phyloP scores from a whole-genome alignment of 2,888 invertebrate genomes.

The Rugalucina vietnamica region DNA sequence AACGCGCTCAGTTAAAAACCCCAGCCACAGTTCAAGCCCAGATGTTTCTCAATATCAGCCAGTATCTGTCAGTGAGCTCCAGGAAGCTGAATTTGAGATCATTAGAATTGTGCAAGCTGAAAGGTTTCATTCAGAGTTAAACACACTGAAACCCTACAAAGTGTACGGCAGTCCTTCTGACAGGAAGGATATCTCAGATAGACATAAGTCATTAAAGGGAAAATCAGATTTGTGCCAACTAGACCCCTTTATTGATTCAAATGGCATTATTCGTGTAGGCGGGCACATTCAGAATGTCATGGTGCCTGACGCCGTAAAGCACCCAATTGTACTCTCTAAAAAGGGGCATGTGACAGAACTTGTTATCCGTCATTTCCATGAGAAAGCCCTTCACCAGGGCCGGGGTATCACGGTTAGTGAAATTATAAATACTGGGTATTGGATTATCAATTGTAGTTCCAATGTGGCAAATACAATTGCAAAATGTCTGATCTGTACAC shows the following conservation, averaged over 20 bases:
- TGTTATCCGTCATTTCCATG: slow-evolving; percentile 54
- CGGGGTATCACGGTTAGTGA: slow-evolving; percentile 55
- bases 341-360: slow-evolving; percentile 39
- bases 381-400: slow-evolving; percentile 55
- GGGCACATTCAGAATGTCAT: background rate
- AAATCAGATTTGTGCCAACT: slow-evolving; percentile 33
- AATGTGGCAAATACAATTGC: slow-evolving; percentile 43
- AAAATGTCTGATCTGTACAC: slow-evolving; percentile 49
- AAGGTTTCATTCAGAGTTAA: background rate
- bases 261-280: slow-evolving; percentile 17
- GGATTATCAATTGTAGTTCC: slow-evolving; percentile 57
- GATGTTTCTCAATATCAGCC: slow-evolving; percentile 9
- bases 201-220: slow-evolving; percentile 8
- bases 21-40: background rate
- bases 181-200: background rate
- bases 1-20: background rate
- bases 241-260: slow-evolving; percentile 49
- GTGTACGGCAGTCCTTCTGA: background rate
- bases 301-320: background rate
- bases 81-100: slow-evolving; percentile 7
- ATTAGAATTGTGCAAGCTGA: background rate
- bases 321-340: slow-evolving; percentile 14
- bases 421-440: slow-evolving; percentile 52
- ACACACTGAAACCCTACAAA: background rate
- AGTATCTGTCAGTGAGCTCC: background rate